Evolutionary conservation across 92 coral and sea anemone genomes (phyloP), one percentile per base, ranked within the genome.

Genomic region (Zoanthus sociatus): DNA sequence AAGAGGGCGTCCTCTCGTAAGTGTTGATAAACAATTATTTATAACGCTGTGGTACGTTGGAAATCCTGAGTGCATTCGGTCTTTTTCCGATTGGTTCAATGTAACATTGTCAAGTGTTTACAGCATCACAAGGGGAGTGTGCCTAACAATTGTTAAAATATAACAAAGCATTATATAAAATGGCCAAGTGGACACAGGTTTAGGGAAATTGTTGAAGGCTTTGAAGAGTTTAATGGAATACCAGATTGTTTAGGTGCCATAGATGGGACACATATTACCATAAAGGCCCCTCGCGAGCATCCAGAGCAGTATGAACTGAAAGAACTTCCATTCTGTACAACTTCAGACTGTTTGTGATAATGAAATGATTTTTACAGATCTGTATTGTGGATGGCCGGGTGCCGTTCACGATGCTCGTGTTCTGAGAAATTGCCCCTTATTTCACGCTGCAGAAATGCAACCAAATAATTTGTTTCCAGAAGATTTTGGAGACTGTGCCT

Each of bases 21-120:
- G 84, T 63, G 89, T 87, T n/a, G 89, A 64, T 63, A 77, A 77
- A 18, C 64, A 87, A n/a, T 37, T 87, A 45, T 83, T 45, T 50
- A 70, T 78, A 85, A 90, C 90, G 54, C 48, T 90, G 44, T 79
- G 90, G 90, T 83, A 86, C 86, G 85, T 90, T 76, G 90, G 87
- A 54, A 90, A 90, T 73, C 87, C 87, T 32, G 90, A 79, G 58
- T 71, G 78, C 72, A 86, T 90, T 78, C 77, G 93, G 78, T 86
- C 93, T 70, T 87, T 72, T 56, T 90, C 90, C 61, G 92, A 90
- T 83, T 87, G 89, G 71, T 90, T 90, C 50, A 77, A 86, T 76
- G 90, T 86, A 33, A 86, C 90, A 33, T 17, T 72, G 50, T 88
- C 91, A 53, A 71, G 82, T 51, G 91, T 88, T 72, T 83, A 76